Evolutionary conservation across 2,888 invertebrate genomes (phyloP).

Genomic region (Aleiodes alternator): DNA sequence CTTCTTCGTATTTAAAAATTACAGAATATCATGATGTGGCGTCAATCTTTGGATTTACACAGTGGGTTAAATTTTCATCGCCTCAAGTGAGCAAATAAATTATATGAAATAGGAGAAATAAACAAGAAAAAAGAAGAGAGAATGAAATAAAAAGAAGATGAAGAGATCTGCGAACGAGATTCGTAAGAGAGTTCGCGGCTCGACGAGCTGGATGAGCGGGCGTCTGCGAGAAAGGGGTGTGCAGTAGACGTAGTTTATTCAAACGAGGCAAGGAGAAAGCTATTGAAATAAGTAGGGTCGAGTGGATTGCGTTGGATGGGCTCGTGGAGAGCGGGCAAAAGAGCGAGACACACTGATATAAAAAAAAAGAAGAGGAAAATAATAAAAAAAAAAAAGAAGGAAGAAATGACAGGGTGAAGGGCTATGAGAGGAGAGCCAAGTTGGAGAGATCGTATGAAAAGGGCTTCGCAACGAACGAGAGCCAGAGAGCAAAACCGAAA

Average conservation of each 20-base stretch:
- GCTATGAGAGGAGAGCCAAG: constrained; percentile 14
- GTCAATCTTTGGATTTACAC: not conserved
- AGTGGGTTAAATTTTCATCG: too few relatives aligned
- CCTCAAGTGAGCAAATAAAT: constrained; percentile 11
- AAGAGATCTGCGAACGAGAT: constrained; percentile 42
- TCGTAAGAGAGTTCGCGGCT: constrained; percentile 47
- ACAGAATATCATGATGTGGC: not conserved
- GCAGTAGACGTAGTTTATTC: constrained; percentile 67
- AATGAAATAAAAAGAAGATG: constrained; percentile 4
- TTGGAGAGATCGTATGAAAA: constrained; percentile 25
- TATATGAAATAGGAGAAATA: constrained; percentile 11
- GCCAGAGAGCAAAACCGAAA: not conserved
- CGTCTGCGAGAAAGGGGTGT: constrained; percentile 46
- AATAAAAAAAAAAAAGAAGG: constrained; percentile 5
- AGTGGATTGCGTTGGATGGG: constrained; percentile 62
- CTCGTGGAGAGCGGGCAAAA: constrained; percentile 52
- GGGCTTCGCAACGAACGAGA: not conserved
- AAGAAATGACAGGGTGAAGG: constrained; percentile 7
- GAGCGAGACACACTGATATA: constrained; percentile 42
- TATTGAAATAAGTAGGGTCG: constrained; percentile 74
- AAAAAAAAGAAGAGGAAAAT: not conserved
- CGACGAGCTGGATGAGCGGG: constrained; percentile 48
- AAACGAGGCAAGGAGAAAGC: constrained; percentile 70
- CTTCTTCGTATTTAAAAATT: not conserved
- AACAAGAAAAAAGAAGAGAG: not conserved